Evolutionary conservation across 2,113 vertebrate genomes (phyloP), one percentile per base, ranked within the genome.

Genomic region (Amphiprion ocellaris): DNA sequence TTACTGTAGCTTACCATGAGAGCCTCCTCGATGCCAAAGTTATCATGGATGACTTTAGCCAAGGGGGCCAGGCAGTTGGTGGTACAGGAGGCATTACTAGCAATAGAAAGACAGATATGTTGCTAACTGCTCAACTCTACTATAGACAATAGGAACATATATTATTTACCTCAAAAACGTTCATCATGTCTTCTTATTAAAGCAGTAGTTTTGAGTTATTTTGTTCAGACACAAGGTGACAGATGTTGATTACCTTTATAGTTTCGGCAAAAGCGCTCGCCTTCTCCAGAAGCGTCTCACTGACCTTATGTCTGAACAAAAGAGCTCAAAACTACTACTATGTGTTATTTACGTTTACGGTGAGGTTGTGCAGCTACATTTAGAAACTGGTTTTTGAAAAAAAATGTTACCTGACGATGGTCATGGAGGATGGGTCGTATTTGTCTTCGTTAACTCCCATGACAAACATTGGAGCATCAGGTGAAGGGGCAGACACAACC

Each of bases 41-140:
- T 93, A 79, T 97, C 96, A 8, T 97, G 91, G 91, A 97, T 94
- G 91, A 97, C 96, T 92, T 97, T 97, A 83, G 95, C 96, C 63
- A 97, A 83, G 5, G 96, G 96, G 3, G 96, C 96, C 93, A 97
- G 94, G 93, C 96, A 97, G 94, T 97, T 97, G 90, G 97, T 97
- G 78, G 96, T 97, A 84, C 96, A 97, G 90, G 96, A 97, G 60
- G 96, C 96, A 39, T 97, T 97, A 89, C 97, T 97, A 88, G 64
- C 12, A 89, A 91, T 33, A 65, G n/a, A 90, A 77, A 23, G 10
- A 74, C 1, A 84, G 2, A 11, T 1, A 26, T 5, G 1, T 39
- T 49, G 33, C 33, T 1, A 37, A 37, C 33, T 37, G 9, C 7
- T 37, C 33, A 37, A 37, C 8, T 37, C 33, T 37, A 44, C 41